Conservation (phyloP, 2,888 invertebrate species). For the Caradrina kadenii region DNA sequence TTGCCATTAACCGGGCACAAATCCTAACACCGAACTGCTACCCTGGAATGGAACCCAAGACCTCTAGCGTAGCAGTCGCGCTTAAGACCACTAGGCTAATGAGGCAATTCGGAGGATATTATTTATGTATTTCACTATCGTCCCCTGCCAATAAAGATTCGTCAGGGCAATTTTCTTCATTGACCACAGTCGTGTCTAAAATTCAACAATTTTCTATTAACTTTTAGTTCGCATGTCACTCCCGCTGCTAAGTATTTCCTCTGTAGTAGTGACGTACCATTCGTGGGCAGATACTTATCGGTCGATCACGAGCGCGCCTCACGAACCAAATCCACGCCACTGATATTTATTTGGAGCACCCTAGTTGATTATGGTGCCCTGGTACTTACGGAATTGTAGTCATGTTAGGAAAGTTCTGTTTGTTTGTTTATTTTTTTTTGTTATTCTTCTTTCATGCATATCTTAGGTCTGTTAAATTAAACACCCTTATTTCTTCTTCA, state of each 20-base stretch:
- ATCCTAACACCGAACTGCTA: too few relatives aligned
- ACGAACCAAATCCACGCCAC: slow-evolving; percentile 68
- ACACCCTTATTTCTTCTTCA: too few relatives aligned
- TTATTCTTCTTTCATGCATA: slow-evolving; percentile 1
- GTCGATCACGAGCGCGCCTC: slow-evolving; percentile 67
- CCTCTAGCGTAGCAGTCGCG: too few relatives aligned
- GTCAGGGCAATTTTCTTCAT: slow-evolving; percentile 20
- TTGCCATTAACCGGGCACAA: too few relatives aligned
- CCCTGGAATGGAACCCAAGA: too few relatives aligned
- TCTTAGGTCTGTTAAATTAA: not conserved
- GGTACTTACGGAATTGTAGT: slow-evolving; percentile 53
- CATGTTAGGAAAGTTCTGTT: slow-evolving; percentile 45
- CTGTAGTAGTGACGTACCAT: slow-evolving; percentile 59
- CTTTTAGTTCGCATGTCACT: slow-evolving; percentile 62
- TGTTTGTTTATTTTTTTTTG: slow-evolving; percentile 8
- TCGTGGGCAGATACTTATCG: slow-evolving; percentile 72
- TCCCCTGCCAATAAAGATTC: not conserved
- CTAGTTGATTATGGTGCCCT: slow-evolving; percentile 57
- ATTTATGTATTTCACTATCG: too few relatives aligned
- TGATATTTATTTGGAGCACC: slow-evolving; percentile 66
- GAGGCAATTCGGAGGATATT: too few relatives aligned
- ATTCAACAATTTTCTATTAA: slow-evolving; percentile 52
- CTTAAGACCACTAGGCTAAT: too few relatives aligned
- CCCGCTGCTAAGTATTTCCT: slow-evolving; percentile 51
- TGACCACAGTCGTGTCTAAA: slow-evolving; percentile 31